These are phyloP conservation scores for Rhopalosiphum nymphaeae DNA, from an alignment of 2,888 invertebrate genomes.

Conservation along the genomic window DNA sequence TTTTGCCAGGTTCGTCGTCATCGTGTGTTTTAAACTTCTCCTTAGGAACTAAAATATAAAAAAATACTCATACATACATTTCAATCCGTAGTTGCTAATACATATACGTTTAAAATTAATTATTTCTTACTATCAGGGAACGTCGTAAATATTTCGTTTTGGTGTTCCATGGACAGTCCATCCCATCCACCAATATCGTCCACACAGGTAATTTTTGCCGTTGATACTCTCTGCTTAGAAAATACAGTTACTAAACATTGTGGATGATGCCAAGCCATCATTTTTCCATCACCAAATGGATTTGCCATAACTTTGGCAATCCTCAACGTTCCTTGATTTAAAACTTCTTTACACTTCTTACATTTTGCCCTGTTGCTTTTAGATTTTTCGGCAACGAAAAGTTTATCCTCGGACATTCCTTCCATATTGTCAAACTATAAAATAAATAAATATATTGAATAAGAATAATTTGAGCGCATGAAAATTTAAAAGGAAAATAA, in stretches of 20 bases:
- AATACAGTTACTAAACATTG: slow-evolving; percentile 85
- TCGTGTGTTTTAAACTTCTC: slow-evolving; percentile 55
- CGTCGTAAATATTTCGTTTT: slow-evolving; percentile 74
- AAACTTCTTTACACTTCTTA: slow-evolving; percentile 87
- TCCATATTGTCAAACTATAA: slow-evolving; percentile 69
- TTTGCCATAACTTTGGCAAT: slow-evolving; percentile 84
- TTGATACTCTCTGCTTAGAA: slow-evolving; percentile 82
- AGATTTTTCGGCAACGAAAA: slow-evolving; percentile 82
- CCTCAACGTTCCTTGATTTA: slow-evolving; percentile 79
- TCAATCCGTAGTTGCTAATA: no score
- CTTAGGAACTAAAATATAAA: slow-evolving; percentile 36
- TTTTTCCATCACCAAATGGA: slow-evolving; percentile 82
- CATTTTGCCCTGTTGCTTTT: slow-evolving; percentile 86
- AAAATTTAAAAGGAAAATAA: neutral
- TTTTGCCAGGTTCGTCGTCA: neutral
- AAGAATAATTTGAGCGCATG: neutral
- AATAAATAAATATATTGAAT: slow-evolving; percentile 2
- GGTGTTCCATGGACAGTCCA: slow-evolving; percentile 77
- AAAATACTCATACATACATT: neutral
- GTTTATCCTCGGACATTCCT: slow-evolving; percentile 71
- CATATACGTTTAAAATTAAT: neutral
- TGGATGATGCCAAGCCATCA: slow-evolving; percentile 89
- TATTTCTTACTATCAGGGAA: slow-evolving; percentile 67
- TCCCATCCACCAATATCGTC: slow-evolving; percentile 86
- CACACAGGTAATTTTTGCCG: slow-evolving; percentile 83